Base-by-base conservation (phyloP, 2,797 vertebrate species). In the Lagorchestes hirsutus region DNA sequence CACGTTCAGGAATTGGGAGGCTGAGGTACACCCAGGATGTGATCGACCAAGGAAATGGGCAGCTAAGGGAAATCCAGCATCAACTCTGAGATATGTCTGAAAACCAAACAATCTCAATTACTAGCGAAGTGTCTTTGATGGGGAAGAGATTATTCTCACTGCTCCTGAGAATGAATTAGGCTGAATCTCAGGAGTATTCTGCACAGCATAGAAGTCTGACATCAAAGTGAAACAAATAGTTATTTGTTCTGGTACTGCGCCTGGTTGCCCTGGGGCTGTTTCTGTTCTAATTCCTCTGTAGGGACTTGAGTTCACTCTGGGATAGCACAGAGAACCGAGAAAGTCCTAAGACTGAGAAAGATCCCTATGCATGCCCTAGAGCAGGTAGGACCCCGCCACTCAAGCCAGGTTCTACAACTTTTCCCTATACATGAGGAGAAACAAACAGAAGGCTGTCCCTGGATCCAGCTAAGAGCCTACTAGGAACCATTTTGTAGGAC, bases 101-200 rank as follows among this genome's bases (percentile, higher is more conserved):
- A 87, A 40, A 87, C 22, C 74, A 87, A 87, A 46, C 74, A 87
- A 87, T 87, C 24, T 87, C 40, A 87, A 87, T 87, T 87, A 87
- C 22, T 46, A 87, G 74, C 10, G 50, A 50, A 87, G 50, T 46
- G 55, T 52, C 92, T 91, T 54, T 29, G 92, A 95, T 34, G 92
- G 90, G 62, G 59, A 94, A 54, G 92, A 97, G 95, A 93, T 24
- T 90, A 62, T 94, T 96, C 74, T 34, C 54, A 11, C 58, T 74
- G 50, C 27, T 95, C 29, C 92, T 54, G 55, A 94, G 74, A 56
- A 90, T 8, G 16, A 55, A 92, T 50, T 74, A 93, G 54, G 55
- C 92, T 90, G 28, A 87, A 87, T 87, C 74, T 87, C 74, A 50
- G 93, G 94, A 74, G 62, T 40, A 87, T 55, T 92, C 1, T 93